Percentiles rank a stretch among this genome's conserved stretches.
phyloP scores from a whole-genome alignment of 2,888 invertebrate genomes.

The Beris chalybata region DNA sequence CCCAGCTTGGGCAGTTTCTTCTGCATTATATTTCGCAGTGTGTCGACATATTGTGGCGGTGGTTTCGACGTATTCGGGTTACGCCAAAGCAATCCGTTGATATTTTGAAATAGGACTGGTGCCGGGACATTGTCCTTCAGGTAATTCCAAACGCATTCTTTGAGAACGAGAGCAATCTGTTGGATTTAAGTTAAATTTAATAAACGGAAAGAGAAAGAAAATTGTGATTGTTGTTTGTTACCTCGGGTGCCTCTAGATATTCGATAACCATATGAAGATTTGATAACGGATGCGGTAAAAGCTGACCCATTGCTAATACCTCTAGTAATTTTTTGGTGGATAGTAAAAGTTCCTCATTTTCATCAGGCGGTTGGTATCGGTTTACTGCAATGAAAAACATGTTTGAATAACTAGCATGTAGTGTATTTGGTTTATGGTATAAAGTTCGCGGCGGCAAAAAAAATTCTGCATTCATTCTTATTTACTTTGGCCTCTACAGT shows the following conservation, averaged over 20 bases:
- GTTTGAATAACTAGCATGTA: not conserved
- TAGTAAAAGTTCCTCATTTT: slow-evolving; percentile 50
- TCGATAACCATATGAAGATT: slow-evolving; percentile 76
- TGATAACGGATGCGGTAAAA: slow-evolving; percentile 80
- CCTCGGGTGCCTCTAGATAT: slow-evolving; percentile 70
- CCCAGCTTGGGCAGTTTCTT: slow-evolving; percentile 77
- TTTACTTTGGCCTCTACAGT: too few relatives aligned
- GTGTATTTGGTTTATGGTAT: not conserved
- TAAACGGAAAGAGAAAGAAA: not conserved
- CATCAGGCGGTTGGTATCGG: slow-evolving; percentile 49
- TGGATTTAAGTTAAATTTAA: slow-evolving; percentile 40
- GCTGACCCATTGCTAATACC: slow-evolving; percentile 80
- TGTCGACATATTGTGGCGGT: slow-evolving; percentile 75
- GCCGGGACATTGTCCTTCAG: slow-evolving; percentile 87
- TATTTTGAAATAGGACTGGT: slow-evolving; percentile 76
- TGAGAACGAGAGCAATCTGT: slow-evolving; percentile 75
- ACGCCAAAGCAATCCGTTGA: slow-evolving; percentile 74
- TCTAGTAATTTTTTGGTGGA: slow-evolving; percentile 70
- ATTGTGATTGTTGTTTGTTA: slow-evolving; percentile 28
- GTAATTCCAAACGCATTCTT: slow-evolving; percentile 88
- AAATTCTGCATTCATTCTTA: too few relatives aligned
- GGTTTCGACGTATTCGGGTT: slow-evolving; percentile 73
- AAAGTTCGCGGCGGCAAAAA: too few relatives aligned
- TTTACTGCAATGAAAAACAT: slow-evolving; percentile 45
- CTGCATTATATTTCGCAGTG: slow-evolving; percentile 75